Conservation (phyloP, 2,797 vertebrate genomes). For the Tokudaia tokunoshimensis region DNA sequence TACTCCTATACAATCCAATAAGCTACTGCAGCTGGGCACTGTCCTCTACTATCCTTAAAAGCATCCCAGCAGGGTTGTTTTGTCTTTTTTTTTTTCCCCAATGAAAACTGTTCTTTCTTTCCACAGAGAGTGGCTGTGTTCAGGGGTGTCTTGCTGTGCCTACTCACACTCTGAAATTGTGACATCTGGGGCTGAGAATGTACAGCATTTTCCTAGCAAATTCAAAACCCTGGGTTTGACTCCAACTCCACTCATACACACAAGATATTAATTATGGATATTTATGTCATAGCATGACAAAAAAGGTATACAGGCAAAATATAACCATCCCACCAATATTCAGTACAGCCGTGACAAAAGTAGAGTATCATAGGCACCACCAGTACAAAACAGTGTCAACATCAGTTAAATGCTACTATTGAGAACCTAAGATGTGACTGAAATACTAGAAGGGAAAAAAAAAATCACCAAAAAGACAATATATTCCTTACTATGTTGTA, state of each 20-base stretch:
- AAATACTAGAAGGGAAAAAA: not conserved
- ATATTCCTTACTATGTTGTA: not conserved
- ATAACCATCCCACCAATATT: not conserved
- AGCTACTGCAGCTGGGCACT: not conserved
- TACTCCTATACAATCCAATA: not conserved
- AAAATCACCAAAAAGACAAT: not conserved
- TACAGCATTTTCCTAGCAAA: not conserved
- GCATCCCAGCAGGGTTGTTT: not conserved
- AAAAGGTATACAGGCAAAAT: not conserved
- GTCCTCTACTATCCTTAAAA: too few relatives aligned
- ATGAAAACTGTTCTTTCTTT: not conserved
- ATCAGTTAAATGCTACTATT: not conserved
- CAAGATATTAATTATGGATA: not conserved
- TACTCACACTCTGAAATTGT: not conserved
- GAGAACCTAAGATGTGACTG: not conserved
- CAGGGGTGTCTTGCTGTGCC: not conserved
- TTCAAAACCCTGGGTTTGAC: not conserved
- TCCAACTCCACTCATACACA: not conserved
- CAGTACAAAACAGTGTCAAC: not conserved
- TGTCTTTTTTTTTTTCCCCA: not conserved
- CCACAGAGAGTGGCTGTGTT: not conserved
- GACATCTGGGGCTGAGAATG: not conserved
- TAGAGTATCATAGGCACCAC: not conserved
- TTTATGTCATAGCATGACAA: not conserved
- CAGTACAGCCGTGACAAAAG: not conserved